Evolutionary conservation across 2,113 vertebrate genomes (phyloP).

Genomic region (Paradoxurus hermaphroditus): DNA sequence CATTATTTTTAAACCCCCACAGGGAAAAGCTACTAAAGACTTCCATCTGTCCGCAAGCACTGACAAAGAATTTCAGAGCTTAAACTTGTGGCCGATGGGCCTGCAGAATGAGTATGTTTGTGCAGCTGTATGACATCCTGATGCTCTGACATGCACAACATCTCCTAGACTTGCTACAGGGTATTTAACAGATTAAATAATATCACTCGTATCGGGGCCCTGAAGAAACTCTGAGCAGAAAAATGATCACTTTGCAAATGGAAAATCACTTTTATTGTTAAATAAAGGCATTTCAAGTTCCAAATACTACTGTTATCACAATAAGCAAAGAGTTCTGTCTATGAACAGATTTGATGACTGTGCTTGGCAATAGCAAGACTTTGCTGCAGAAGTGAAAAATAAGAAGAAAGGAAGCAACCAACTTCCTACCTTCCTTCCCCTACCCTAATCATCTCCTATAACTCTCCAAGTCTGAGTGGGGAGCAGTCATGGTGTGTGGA

Average conservation of each 20-base stretch:
- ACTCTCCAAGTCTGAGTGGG: neutral
- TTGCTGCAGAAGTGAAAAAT: constrained; percentile 6
- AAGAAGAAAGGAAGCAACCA: neutral
- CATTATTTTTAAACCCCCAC: constrained; percentile 59
- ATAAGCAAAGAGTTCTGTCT: neutral
- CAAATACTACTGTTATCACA: neutral
- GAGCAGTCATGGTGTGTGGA: neutral
- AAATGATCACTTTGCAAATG: constrained; percentile 54
- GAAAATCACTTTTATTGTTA: constrained; percentile 26
- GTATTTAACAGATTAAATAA: constrained; percentile 68
- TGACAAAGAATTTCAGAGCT: constrained; percentile 69
- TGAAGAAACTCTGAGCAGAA: constrained; percentile 53
- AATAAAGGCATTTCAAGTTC: constrained; percentile 40
- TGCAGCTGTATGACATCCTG: constrained; percentile 77
- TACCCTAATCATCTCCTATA: neutral
- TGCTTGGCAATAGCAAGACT: neutral
- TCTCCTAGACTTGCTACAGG: constrained; percentile 54
- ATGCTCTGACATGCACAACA: constrained; percentile 69
- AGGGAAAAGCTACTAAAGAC: constrained; percentile 56
- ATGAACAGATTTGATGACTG: neutral
- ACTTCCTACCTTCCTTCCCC: neutral
- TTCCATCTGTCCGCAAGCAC: constrained; percentile 53
- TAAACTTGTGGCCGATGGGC: constrained; percentile 14
- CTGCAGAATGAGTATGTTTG: constrained; percentile 69
- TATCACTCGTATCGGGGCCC: constrained; percentile 37